Conservation (phyloP, 2,888 invertebrate genomes). For the Pseudococcus jackbeardsleyi region DNA sequence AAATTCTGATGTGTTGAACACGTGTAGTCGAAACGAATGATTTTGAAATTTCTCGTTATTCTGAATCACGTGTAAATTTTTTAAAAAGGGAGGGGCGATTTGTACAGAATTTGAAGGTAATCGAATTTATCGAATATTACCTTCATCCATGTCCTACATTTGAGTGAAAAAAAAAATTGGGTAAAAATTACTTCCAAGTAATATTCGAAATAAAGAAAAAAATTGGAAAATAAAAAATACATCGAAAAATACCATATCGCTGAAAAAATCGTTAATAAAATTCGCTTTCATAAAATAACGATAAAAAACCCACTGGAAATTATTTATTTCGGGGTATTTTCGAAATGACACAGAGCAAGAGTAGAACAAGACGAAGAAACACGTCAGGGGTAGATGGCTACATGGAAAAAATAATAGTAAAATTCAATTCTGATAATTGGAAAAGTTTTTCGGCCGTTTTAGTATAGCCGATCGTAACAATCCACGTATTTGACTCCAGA, state of each 20-base stretch:
- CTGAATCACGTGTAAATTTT: too few species aligned
- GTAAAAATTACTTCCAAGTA: not conserved
- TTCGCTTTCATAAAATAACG: not conserved
- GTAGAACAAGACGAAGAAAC: not conserved
- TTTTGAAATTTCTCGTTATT: not conserved
- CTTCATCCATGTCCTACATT: too few species aligned
- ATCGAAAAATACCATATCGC: not conserved
- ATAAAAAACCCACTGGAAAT: not conserved
- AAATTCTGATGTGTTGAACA: not conserved
- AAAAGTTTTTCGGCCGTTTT: slow-evolving; percentile 10
- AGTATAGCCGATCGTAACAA: slow-evolving; percentile 14
- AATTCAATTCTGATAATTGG: slow-evolving; percentile 23
- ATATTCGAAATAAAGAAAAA: not conserved
- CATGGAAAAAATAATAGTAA: not conserved
- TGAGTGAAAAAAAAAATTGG: not conserved
- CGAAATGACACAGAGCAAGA: not conserved
- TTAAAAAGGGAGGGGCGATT: too few species aligned
- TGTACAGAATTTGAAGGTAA: too few species aligned
- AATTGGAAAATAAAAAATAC: not conserved
- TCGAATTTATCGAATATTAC: too few species aligned
- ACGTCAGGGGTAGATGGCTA: not conserved
- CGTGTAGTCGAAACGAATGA: not conserved
- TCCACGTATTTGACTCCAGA: slow-evolving; percentile 32
- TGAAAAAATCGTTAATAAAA: slow-evolving; percentile 13
- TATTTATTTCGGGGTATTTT: slow-evolving; percentile 4